Base-by-base conservation (phyloP, 2,888 invertebrate genomes). In the Synergus japonicus region DNA sequence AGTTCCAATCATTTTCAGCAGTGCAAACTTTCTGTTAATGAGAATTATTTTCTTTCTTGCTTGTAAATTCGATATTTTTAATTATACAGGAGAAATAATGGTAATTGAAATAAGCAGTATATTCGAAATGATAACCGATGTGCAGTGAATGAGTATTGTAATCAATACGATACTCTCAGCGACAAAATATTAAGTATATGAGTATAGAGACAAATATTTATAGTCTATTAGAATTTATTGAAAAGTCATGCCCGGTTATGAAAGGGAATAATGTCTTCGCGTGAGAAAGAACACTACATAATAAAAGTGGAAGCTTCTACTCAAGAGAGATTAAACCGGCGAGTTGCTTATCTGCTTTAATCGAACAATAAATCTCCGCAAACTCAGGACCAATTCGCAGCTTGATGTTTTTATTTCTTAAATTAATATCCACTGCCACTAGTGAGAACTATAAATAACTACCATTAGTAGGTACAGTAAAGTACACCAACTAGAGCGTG, bases 341-440 rank as follows among this genome's bases (percentile, higher is more conserved):
- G 54, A 54, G 64, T 64, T 41, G 66, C 44, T 66, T 43, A 73
- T 73, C n/a, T 37, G n/a, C 54, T 54, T 73, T 54, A 73, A 73
- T 73, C 73, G 73, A 73, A 73, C 37, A 37, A 73, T 73, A 54
- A 73, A 73, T 73, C 73, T 54, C n/a, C 54, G 10, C n/a, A n/a
- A 54, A 13, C 73, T 41, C 37, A 54, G 10, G 54, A 10, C 29
- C 15, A 41, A 73, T n/a, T n/a, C 12, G 46, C 13, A 67, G 22
- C 22, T 60, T 60, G 60, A 60, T 12, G 12, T 60, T 60, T 60
- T 22, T 22, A 29, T 29, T 10, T 60, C 10, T 22, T 22, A n/a
- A 22, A 22, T 54, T n/a, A n/a, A 54, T 54, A 54, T n/a, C 15
- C 8, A 49, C n/a, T 29, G 29, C 29, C 29, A 29, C 29, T 29